Conservation (phyloP, 2,797 vertebrate species). For the Rhabdomys pumilio region DNA sequence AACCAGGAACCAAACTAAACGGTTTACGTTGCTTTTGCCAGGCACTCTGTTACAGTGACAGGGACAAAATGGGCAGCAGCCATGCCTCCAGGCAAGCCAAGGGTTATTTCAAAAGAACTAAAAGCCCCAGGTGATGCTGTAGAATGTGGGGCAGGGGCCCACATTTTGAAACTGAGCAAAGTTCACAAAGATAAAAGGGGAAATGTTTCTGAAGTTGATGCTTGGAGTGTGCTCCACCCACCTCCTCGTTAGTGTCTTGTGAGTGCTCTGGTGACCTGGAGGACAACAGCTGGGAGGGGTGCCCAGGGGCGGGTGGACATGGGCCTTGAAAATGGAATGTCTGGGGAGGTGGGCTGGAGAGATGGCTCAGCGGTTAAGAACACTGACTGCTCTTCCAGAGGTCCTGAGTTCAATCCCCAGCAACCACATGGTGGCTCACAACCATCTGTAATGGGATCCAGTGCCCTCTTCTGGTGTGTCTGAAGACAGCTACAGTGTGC, state of each 20-base stretch:
- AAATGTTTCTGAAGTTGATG: neutral
- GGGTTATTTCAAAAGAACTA: neutral
- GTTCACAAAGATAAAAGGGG: neutral
- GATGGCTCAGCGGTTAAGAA: too few relatives aligned
- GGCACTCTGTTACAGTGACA: neutral
- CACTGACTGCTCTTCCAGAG: too few relatives aligned
- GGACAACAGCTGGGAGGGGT: neutral
- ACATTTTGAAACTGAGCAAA: neutral
- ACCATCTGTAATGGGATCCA: too few relatives aligned
- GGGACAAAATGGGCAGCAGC: neutral
- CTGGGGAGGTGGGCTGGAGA: too few relatives aligned
- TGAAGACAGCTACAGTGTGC: too few relatives aligned
- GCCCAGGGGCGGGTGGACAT: neutral
- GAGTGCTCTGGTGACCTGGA: neutral
- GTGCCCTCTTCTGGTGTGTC: too few relatives aligned
- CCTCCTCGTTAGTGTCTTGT: too few relatives aligned
- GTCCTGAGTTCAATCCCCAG: too few relatives aligned
- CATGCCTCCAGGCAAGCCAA: accelerated
- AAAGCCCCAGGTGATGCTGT: neutral
- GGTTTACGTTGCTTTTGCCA: neutral
- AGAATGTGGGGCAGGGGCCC: too few relatives aligned
- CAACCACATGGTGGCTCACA: too few relatives aligned
- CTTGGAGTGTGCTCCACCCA: neutral
- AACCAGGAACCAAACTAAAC: neutral
- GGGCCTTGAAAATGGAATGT: neutral